Evolutionary conservation across 2,888 invertebrate species (phyloP), one percentile per base, ranked within the genome.

Genomic region (Nemurella pictetii): DNA sequence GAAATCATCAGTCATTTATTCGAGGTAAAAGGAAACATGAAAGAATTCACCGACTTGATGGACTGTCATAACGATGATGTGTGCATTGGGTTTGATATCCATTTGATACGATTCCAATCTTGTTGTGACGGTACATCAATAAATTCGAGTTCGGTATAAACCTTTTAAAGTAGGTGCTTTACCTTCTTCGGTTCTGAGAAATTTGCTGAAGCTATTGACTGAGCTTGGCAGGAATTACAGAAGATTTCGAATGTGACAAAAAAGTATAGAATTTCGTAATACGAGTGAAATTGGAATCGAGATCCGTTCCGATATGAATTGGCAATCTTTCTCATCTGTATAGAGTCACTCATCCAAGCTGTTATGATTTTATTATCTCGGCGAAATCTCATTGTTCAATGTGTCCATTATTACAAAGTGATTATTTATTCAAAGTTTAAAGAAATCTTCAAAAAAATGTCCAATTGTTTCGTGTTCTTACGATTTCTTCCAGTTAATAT

Each of bases 1-100:
- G 32, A 80, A 30, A 35, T 80, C 80, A 80, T 80, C 80, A 80
- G n/a, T 80, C 80, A 80, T 80, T 80, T 32, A 35, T 80, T 80
- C 26, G 0, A 35, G 36, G 80, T 55, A 7, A 55, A 55, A 20
- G 15, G 55, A 55, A 55, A 55, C 55, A 55, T 55, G 55, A 55
- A 55, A 55, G 55, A 55, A 3, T 55, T 55, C 12, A 55, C 55
- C 55, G 55, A 55, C 55, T 20, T 55, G 55, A 55, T 55, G 9
- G 55, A 7, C 55, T 55, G 55, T 55, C 55, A 55, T 7, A 20
- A 12, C 15, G 20, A 20, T 55, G 55, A 55, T 55, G 55, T 7
- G 55, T 55, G 20, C 55, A 55, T 55, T 55, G 55, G 55, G 55
- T 55, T 55, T 55, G 55, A 55, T 55, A 20, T 55, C 55, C 55